A percentile compares a stretch with the other conserved stretches of the same genome.
Conservation (phyloP, 2,113 vertebrate species). For the Pitta sordida region DNA sequence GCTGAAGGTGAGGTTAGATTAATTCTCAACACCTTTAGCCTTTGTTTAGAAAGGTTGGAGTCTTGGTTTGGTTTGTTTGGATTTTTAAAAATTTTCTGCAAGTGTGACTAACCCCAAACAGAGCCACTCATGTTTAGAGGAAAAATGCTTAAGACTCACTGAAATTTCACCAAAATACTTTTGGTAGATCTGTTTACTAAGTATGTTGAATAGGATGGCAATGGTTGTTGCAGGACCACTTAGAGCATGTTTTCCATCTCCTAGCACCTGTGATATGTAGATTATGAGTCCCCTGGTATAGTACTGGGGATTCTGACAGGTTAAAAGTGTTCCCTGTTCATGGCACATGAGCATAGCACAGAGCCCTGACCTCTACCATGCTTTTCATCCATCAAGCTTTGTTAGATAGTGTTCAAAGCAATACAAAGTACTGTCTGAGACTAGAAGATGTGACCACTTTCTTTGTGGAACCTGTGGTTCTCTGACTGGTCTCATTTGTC, state of each 20-base stretch:
- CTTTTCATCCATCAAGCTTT: background rate
- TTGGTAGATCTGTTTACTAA: background rate
- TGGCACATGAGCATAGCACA: too few relatives aligned
- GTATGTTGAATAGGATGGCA: background rate
- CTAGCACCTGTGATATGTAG: background rate
- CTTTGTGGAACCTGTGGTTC: background rate
- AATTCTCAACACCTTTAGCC: background rate
- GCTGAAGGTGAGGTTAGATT: background rate
- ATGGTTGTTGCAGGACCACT: background rate
- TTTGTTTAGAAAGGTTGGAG: background rate
- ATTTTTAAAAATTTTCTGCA: background rate
- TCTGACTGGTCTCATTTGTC: background rate
- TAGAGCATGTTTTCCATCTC: background rate
- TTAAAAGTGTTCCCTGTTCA: background rate
- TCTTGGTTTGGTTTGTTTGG: background rate
- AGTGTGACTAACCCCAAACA: background rate
- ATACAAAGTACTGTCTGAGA: rapidly evolving
- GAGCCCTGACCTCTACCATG: background rate
- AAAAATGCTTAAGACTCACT: background rate
- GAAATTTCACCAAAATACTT: background rate
- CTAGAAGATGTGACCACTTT: background rate
- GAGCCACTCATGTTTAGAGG: background rate
- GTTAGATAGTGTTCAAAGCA: background rate
- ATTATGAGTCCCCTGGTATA: background rate
- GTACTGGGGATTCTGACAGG: background rate